A percentile compares a stretch with the other conserved stretches of the same genome.
phyloP scores from a whole-genome alignment of 2,113 vertebrate genomes.

The Pelmatolapia mariae region DNA sequence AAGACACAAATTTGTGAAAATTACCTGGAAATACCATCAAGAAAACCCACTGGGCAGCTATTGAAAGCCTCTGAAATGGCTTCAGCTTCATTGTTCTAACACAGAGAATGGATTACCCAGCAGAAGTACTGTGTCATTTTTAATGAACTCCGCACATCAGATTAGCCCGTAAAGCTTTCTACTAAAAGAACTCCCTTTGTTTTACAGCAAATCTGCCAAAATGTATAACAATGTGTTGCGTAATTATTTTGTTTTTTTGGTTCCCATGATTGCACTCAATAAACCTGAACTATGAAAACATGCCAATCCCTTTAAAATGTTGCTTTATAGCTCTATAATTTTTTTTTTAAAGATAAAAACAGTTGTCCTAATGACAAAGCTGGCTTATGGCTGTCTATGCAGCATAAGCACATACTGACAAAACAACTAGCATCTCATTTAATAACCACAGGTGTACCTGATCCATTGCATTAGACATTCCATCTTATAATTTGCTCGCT shows the following conservation, averaged over 20 bases:
- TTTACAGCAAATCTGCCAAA: neutral
- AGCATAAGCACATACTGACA: neutral
- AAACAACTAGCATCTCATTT: conserved; percentile 42
- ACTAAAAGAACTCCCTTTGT: neutral
- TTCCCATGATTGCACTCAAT: neutral
- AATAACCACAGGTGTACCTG: conserved; percentile 42
- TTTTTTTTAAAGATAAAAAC: neutral
- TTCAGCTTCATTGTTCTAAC: neutral
- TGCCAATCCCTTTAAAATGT: neutral
- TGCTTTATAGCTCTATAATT: neutral
- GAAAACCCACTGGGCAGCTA: neutral
- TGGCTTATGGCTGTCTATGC: neutral
- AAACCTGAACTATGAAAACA: neutral
- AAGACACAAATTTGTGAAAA: neutral
- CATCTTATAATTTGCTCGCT: conserved; percentile 47
- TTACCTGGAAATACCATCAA: neutral
- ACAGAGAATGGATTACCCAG: neutral
- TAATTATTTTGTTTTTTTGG: neutral
- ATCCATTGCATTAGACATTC: conserved; percentile 29
- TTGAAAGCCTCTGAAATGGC: neutral
- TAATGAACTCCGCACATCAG: neutral
- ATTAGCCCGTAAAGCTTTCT: neutral
- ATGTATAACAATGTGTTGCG: neutral
- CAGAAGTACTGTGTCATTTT: neutral
- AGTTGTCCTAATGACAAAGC: conserved; percentile 10